phyloP scores from a whole-genome alignment of 1,140 invertebrate genomes.

The Bathynomus jamesi region DNA sequence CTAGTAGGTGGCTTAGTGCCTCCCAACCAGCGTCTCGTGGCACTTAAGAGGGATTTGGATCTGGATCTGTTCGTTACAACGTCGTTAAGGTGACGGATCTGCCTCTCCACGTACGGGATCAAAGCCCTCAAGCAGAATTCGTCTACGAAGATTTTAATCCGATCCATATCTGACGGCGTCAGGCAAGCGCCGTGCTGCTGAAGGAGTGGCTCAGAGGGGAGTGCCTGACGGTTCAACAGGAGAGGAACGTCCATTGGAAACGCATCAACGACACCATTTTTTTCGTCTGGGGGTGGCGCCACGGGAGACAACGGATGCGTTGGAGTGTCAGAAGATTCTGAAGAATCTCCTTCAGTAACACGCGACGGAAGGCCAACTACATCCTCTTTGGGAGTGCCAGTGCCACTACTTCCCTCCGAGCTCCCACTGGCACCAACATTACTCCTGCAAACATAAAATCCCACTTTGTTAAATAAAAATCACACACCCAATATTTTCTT shows the following conservation, averaged over 20 bases:
- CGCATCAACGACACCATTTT: constrained; percentile 20
- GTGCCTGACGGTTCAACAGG: constrained; percentile 17
- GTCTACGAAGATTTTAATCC: constrained; percentile 71
- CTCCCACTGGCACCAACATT: constrained; percentile 18
- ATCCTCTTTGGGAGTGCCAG: constrained; percentile 26
- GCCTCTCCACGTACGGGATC: constrained; percentile 80
- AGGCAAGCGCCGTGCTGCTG: constrained; percentile 26
- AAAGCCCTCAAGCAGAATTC: constrained; percentile 57
- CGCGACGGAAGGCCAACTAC: constrained; percentile 24
- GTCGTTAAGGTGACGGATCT: constrained; percentile 74
- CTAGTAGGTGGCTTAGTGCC: constrained; percentile 51
- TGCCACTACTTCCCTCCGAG: constrained; percentile 29
- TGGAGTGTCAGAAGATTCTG: constrained; percentile 9
- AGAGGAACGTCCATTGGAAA: constrained; percentile 26
- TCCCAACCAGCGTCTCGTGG: constrained; percentile 90
- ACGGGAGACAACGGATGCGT: constrained; percentile 34
- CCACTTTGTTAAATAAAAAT: no score
- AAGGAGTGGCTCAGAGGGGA: neutral
- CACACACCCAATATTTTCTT: neutral
- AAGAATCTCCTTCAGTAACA: constrained; percentile 27
- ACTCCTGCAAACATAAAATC: no score
- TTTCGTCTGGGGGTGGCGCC: constrained; percentile 16
- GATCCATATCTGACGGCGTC: constrained; percentile 61
- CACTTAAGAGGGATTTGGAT: constrained; percentile 71
- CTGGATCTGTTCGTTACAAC: constrained; percentile 46